Evolutionary conservation across 2,888 invertebrate genomes (phyloP).

Genomic region (Cylindroiulus punctatus): DNA sequence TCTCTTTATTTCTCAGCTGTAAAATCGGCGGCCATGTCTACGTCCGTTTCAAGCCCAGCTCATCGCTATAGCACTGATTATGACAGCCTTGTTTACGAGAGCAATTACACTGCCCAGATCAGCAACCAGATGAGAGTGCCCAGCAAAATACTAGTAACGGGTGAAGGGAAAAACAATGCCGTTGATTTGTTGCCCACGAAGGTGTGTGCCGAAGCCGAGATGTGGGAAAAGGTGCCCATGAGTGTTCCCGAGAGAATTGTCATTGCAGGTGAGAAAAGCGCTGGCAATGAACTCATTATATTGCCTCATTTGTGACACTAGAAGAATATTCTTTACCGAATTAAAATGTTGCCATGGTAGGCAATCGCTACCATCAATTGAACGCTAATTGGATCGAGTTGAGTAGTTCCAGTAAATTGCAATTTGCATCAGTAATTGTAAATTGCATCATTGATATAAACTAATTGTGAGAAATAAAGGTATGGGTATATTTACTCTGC

Average conservation of each 20-base stretch:
- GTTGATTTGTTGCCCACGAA: slow-evolving; percentile 59
- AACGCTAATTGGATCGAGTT: too few relatives aligned
- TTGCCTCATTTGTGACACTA: too few relatives aligned
- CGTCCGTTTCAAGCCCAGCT: slow-evolving; percentile 56
- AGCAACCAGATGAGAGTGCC: slow-evolving; percentile 85
- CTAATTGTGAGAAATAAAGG: too few relatives aligned
- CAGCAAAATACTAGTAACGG: slow-evolving; percentile 79
- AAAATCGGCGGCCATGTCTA: slow-evolving; percentile 50
- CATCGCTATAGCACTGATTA: slow-evolving; percentile 72
- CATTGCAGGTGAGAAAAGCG: slow-evolving; percentile 66
- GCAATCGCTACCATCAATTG: too few relatives aligned
- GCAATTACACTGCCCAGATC: slow-evolving; percentile 80
- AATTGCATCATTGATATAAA: too few relatives aligned
- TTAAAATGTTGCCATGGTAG: too few relatives aligned
- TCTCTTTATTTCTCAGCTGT: too few relatives aligned
- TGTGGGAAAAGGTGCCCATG: slow-evolving; percentile 71
- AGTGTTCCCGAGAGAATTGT: slow-evolving; percentile 66
- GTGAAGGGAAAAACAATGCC: slow-evolving; percentile 62
- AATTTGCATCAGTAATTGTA: too few relatives aligned
- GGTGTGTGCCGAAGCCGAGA: slow-evolving; percentile 71
- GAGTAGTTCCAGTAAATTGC: too few relatives aligned
- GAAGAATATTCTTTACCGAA: too few relatives aligned
- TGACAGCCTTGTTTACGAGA: slow-evolving; percentile 72
- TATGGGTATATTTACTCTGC: too few relatives aligned
- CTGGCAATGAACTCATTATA: too few relatives aligned